Conservation (phyloP, 2,797 vertebrate species). For the Notoglanidium macrostoma region DNA sequence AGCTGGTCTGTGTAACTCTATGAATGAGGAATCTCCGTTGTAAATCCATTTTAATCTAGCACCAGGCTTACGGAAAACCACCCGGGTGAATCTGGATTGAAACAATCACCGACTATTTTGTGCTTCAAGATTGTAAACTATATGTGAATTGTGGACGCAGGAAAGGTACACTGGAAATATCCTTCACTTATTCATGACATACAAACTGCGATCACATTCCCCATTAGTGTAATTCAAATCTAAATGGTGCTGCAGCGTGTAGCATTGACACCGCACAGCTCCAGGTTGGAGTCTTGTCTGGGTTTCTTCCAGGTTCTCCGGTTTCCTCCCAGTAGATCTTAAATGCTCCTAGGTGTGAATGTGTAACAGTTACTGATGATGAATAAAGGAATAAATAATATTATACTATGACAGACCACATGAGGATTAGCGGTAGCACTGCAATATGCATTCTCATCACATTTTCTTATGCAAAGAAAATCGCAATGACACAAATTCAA, state of each 20-base stretch:
- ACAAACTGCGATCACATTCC: neutral
- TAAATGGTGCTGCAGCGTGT: neutral
- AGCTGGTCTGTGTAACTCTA: neutral
- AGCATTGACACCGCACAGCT: neutral
- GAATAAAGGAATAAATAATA: neutral
- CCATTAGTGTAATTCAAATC: neutral
- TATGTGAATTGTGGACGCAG: neutral
- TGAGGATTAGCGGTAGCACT: neutral
- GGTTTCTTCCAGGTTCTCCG: neutral
- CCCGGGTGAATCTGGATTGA: neutral
- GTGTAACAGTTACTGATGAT: neutral
- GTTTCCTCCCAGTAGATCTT: neutral
- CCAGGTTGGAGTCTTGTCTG: neutral
- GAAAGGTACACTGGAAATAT: neutral
- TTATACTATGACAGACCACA: neutral
- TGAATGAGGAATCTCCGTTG: neutral
- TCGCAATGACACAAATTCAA: neutral
- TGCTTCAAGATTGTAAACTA: neutral
- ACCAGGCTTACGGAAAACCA: neutral
- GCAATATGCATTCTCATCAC: no score
- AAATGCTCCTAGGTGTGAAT: neutral
- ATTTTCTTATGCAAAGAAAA: neutral
- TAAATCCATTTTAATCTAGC: neutral
- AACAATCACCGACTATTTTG: neutral
- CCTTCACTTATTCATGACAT: neutral